These are phyloP conservation scores for Labroides dimidiatus DNA, from an alignment of 2,797 vertebrate species.

Conservation along the genomic window DNA sequence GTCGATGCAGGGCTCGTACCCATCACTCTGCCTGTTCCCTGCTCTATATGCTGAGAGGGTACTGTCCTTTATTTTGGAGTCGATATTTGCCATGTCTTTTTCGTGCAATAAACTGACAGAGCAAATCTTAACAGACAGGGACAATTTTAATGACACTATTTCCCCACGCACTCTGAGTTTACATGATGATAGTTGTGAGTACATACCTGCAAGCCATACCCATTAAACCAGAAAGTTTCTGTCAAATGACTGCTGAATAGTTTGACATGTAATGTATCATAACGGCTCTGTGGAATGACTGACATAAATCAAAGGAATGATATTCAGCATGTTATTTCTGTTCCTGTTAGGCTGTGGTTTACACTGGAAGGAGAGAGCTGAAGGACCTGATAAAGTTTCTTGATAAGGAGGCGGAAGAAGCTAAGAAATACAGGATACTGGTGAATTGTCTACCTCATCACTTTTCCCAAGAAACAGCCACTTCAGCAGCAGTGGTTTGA, in stretches of 20 bases:
- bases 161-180: background rate
- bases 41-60: constrained; percentile 84
- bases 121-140: too few relatives aligned
- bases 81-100: background rate
- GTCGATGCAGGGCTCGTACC: constrained; percentile 75
- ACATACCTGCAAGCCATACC: background rate
- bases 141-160: background rate
- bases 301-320: background rate
- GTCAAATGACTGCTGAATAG: background rate
- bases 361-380: constrained; percentile 82
- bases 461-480: background rate
- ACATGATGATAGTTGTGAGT: background rate
- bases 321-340: constrained; percentile 1
- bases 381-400: constrained; percentile 87
- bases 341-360: constrained; percentile 85
- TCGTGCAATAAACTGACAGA: background rate
- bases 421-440: constrained; percentile 79
- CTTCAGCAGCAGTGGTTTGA: background rate
- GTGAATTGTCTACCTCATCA: constrained; percentile 40
- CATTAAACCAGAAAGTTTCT: background rate
- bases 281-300: background rate
- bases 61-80: background rate
- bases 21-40: constrained; percentile 89
- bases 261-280: background rate
- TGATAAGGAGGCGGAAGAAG: constrained; percentile 83